Evolutionary conservation across 2,888 invertebrate species (phyloP), one percentile per base, ranked within the genome.

Genomic region (Trissolcus brochymenae): DNA sequence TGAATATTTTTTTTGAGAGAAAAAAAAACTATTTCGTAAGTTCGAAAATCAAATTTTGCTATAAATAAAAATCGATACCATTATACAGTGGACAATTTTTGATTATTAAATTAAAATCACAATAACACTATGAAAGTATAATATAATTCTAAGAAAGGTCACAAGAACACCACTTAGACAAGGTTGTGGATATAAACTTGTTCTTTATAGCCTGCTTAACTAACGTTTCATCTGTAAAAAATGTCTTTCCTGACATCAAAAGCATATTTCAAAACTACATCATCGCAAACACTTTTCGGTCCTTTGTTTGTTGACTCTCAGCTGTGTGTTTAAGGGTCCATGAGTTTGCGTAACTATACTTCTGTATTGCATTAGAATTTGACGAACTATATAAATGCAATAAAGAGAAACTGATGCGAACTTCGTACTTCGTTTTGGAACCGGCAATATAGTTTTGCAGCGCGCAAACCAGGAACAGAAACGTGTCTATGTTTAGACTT

Each of bases 141-240:
- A 60, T 59, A 60, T 59, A 66, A 60, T 77, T 73, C 77, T 55
- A 56, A 16, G 65, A 72, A 77, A 73, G 72, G 77, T 73, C 73
- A 59, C 21, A 35, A 64, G 14, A 57, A 50, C 61, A 68, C 65
- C 73, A 60, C 64, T 59, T 68, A 60, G 55, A 54, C 62, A 65
- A 53, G 65, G 60, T 46, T 59, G 25, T 35, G 35, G 11, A 11
- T 19, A 51, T 51, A 17, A 68, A 61, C 68, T 68, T 57, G 66
- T 67, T 67, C 57, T 76, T 76, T 71, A 64, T 46, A 55, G 41
- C 71, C 55, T 55, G 51, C 65, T 64, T 70, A 76, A 76, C 65
- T 65, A 65, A 70, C 70, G 75, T 76, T 76, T 61, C 65, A 55
- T 56, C 50, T 41, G 41, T 61, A 70, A 70, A 70, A 51, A 70